A percentile compares a stretch with the other conserved stretches of the same genome.
Conservation (phyloP, 2,113 vertebrate genomes). For the Pantherophis guttatus region DNA sequence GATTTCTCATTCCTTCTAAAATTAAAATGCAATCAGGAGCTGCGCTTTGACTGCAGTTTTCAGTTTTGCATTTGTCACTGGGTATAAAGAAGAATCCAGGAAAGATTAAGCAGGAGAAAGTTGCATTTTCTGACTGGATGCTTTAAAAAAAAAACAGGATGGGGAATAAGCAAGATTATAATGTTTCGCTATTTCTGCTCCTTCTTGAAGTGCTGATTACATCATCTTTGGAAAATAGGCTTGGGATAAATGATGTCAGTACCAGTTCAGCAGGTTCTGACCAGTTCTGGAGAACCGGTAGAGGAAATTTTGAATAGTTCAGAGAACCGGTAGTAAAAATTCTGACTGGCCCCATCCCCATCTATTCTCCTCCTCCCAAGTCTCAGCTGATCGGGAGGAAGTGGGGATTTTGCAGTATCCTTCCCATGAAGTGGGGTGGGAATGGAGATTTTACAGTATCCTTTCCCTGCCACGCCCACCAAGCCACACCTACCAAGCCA, state of each 20-base stretch:
- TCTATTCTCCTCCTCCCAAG: no score
- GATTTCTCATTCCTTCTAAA: slow-evolving; percentile 16
- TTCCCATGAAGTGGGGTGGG: no score
- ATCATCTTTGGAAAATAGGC: background rate
- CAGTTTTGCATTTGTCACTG: background rate
- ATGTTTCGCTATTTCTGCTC: background rate
- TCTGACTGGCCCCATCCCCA: no score
- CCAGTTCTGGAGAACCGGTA: no score
- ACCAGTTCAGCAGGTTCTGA: background rate
- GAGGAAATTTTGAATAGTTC: no score
- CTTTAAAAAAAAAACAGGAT: background rate
- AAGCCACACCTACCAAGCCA: no score
- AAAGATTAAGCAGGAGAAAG: background rate
- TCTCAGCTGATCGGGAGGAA: no score
- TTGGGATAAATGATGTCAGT: background rate
- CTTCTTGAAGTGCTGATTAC: background rate
- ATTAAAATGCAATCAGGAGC: slow-evolving; percentile 21
- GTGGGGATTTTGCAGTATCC: no score
- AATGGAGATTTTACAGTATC: no score
- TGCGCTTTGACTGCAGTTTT: background rate
- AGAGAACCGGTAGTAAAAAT: no score
- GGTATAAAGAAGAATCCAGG: background rate
- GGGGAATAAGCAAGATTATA: background rate
- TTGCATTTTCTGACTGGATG: background rate
- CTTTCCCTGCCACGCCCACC: no score